Conservation (phyloP, 1,140 invertebrate species). For the Drosophila azteca region DNA sequence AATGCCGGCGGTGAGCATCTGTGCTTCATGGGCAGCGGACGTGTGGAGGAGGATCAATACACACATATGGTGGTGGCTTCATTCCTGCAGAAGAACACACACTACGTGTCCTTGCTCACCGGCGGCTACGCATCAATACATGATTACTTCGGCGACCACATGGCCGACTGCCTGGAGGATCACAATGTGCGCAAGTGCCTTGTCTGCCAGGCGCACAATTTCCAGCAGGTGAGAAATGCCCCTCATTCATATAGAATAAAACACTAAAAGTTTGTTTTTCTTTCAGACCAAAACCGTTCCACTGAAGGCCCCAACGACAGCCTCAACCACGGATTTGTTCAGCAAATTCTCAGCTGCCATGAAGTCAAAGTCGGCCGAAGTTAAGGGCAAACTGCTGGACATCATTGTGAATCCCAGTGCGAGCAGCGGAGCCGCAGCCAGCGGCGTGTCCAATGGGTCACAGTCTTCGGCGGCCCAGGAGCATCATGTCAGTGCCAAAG, state of each 20-base stretch:
- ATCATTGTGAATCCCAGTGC: constrained; percentile 94
- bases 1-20: constrained; percentile 97
- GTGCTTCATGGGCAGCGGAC: constrained; percentile 98
- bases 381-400: constrained; percentile 96
- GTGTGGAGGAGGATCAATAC: constrained; percentile 97
- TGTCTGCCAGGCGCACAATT: constrained; percentile 87
- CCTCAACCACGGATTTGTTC: constrained; percentile 87
- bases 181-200: constrained; percentile 91
- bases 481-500: constrained; percentile 90
- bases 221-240: constrained; percentile 45
- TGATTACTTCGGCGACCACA: constrained; percentile 91
- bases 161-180: constrained; percentile 91
- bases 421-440: constrained; percentile 40
- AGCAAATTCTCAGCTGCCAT: constrained; percentile 91
- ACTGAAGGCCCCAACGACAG: constrained; percentile 47
- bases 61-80: constrained; percentile 99
- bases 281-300: constrained; percentile 47
- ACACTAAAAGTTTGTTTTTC: not conserved
- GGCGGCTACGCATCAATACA: constrained; percentile 97
- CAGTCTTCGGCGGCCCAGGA: constrained; percentile 84
- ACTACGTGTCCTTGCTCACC: constrained; percentile 95
- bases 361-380: constrained; percentile 95
- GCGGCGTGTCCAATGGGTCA: constrained; percentile 44
- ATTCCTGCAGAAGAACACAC: constrained; percentile 96
- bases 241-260: too few relatives aligned